A percentile compares a stretch with the other conserved stretches of the same genome.
Evolutionary conservation across 2,888 invertebrate genomes (phyloP).

Genomic region (Cantharis lateralis): DNA sequence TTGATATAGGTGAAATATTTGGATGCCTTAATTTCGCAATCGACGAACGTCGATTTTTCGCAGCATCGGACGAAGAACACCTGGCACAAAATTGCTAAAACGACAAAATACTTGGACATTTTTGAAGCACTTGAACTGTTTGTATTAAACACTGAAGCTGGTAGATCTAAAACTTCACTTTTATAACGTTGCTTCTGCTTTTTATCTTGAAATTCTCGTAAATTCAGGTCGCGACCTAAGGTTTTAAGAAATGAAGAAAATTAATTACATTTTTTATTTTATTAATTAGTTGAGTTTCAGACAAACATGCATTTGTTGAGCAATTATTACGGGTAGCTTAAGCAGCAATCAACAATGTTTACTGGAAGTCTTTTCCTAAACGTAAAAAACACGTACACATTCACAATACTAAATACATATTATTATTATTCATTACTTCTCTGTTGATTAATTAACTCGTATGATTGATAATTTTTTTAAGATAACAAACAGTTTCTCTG

Average conservation of each 20-base stretch:
- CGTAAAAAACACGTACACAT: too few species aligned
- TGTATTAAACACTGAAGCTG: neutral
- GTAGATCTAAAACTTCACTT: neutral
- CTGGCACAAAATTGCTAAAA: neutral
- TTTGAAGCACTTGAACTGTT: neutral
- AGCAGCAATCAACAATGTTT: neutral
- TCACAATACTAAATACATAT: too few species aligned
- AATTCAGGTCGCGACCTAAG: constrained; percentile 4
- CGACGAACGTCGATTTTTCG: constrained; percentile 16
- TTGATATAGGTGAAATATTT: constrained; percentile 8
- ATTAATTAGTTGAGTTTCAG: neutral
- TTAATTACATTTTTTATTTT: neutral
- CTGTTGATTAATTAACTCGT: neutral
- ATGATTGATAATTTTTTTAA: neutral
- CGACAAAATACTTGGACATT: neutral
- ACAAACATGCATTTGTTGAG: neutral
- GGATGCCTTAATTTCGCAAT: constrained; percentile 15
- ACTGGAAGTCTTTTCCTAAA: neutral
- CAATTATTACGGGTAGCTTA: neutral
- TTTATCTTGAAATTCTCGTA: neutral
- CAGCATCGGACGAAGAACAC: constrained; percentile 6
- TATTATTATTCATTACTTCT: neutral
- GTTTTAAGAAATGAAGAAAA: constrained; percentile 9
- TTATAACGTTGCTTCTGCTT: neutral
- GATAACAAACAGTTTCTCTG: neutral